phyloP scores from a whole-genome alignment of 2,888 invertebrate species.

The Invenusta paracnida region DNA sequence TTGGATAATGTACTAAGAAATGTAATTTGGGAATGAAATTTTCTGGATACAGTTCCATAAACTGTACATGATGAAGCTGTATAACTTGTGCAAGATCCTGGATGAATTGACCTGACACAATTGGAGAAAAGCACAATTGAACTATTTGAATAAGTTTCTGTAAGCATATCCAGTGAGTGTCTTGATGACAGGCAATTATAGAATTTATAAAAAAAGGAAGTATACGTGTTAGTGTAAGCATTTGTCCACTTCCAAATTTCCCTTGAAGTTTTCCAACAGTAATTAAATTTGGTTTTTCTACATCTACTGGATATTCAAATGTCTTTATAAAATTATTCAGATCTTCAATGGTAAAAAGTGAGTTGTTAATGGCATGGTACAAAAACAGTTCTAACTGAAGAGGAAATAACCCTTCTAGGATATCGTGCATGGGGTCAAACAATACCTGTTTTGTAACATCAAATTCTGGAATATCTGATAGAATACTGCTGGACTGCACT shows the following conservation, averaged over 20 bases:
- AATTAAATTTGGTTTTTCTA: background rate
- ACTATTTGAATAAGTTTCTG: background rate
- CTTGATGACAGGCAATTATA: background rate
- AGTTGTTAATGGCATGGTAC: background rate
- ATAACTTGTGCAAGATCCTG: background rate
- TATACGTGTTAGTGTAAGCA: background rate
- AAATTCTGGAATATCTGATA: background rate
- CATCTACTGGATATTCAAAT: background rate
- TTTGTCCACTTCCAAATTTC: background rate
- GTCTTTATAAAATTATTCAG: background rate
- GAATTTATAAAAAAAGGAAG: background rate
- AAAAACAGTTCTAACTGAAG: background rate
- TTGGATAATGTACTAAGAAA: background rate
- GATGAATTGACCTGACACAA: background rate
- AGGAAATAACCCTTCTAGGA: background rate
- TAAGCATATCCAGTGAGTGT: background rate
- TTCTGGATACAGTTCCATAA: background rate
- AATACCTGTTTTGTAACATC: background rate
- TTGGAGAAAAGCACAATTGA: background rate
- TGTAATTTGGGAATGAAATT: constrained; percentile 2
- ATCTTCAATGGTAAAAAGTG: background rate
- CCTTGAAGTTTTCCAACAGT: background rate
- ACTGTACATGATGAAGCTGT: background rate
- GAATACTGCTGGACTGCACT: background rate
- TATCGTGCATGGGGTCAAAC: constrained; percentile 15